Percentiles rank a stretch among this genome's conserved stretches.
These are phyloP conservation scores for Pristionchus japonicus DNA, from an alignment of 2,888 invertebrate species.

Conservation along the genomic window DNA sequence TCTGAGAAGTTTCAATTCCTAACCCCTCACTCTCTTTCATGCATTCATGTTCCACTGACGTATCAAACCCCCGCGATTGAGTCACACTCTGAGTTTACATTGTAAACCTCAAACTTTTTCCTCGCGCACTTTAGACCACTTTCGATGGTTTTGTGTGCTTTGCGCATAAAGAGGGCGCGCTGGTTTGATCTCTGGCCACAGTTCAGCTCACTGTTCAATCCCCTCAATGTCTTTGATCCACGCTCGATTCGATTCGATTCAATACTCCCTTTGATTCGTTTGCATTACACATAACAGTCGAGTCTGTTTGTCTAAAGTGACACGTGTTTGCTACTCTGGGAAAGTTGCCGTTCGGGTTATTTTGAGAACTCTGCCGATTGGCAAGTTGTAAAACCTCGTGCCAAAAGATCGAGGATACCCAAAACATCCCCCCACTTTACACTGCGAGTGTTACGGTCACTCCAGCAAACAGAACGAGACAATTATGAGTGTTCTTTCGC, in stretches of 20 bases:
- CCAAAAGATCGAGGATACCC: background rate
- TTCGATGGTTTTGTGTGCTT: background rate
- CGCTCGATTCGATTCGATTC: background rate
- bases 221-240: background rate
- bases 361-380: background rate
- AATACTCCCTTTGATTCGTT: background rate
- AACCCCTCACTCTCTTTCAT: no score
- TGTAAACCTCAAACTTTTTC: background rate
- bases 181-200: background rate
- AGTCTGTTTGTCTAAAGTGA: conserved; percentile 26
- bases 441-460: background rate
- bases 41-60: background rate
- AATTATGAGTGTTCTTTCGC: background rate
- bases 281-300: conserved; percentile 42
- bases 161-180: background rate
- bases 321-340: conserved; percentile 18
- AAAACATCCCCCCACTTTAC: background rate
- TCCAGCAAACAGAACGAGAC: background rate
- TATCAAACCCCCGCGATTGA: background rate
- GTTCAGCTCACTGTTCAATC: background rate
- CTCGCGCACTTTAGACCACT: background rate
- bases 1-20: no score
- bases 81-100: background rate
- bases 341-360: conserved; percentile 11
- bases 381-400: background rate